Conservation (phyloP, 1,140 invertebrate genomes). For the Cyclina sinensis region DNA sequence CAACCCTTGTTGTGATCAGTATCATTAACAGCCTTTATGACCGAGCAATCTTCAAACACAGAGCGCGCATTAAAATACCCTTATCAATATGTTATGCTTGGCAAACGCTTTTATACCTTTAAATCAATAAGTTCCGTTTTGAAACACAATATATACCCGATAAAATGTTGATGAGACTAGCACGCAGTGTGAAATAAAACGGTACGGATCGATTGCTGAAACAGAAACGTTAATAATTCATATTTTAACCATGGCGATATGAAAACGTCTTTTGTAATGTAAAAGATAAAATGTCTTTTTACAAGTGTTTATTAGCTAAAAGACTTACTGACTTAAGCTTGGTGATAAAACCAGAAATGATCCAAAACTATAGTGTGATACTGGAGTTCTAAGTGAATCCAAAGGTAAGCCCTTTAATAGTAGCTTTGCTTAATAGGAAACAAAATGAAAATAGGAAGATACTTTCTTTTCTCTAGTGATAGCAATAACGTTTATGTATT, state of each 20-base stretch:
- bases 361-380: too few species aligned
- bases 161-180: background rate
- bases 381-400: too few species aligned
- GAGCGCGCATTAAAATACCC: background rate
- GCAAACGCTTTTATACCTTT: background rate
- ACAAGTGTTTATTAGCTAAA: too few species aligned
- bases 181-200: background rate
- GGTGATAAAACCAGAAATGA: too few species aligned
- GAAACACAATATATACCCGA: background rate
- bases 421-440: too few species aligned
- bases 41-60: background rate
- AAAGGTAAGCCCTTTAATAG: too few species aligned
- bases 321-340: too few species aligned
- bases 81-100: slow-evolving; percentile 13
- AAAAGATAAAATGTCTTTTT: too few species aligned
- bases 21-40: background rate
- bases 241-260: background rate
- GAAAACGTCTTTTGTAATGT: background rate
- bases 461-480: too few species aligned
- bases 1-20: background rate
- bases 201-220: background rate
- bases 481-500: too few species aligned
- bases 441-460: too few species aligned
- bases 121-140: slow-evolving; percentile 6
- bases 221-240: background rate